Evolutionary conservation across 2,888 invertebrate species (phyloP).

Genomic region (Mycalesis mineus): DNA sequence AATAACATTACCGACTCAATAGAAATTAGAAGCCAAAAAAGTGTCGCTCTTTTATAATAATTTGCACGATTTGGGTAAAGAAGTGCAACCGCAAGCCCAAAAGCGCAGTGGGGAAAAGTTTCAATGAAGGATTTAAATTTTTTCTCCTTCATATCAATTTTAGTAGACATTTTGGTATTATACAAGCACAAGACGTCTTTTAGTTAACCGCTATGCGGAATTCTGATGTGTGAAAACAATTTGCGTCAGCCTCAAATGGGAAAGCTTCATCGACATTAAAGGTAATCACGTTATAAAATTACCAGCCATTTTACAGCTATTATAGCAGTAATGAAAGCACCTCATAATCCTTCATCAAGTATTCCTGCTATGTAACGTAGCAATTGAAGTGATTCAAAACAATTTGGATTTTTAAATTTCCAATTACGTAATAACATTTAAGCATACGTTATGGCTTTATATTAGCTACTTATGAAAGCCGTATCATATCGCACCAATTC

Average conservation of each 20-base stretch:
- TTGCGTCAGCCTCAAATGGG: constrained; percentile 29
- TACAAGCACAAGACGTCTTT: constrained; percentile 20
- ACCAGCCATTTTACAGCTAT: constrained; percentile 33
- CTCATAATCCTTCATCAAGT: constrained; percentile 25
- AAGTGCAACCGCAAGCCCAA: constrained; percentile 47
- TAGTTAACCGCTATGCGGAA: constrained; percentile 10
- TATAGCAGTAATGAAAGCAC: constrained; percentile 30
- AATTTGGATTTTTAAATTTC: constrained; percentile 2
- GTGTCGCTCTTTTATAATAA: constrained; percentile 32
- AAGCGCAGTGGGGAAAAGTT: constrained; percentile 51
- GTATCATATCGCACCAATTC: constrained; percentile 9
- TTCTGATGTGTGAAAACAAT: constrained; percentile 27
- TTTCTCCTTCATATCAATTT: constrained; percentile 16
- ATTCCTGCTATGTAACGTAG: constrained; percentile 19
- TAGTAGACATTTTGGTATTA: constrained; percentile 22
- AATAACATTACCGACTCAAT: constrained; percentile 43
- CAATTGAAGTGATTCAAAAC: constrained; percentile 13
- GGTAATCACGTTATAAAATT: constrained; percentile 36
- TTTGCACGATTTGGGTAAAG: constrained; percentile 53
- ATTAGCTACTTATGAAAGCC: not conserved
- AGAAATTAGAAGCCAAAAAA: constrained; percentile 34
- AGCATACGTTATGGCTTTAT: not conserved
- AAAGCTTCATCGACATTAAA: constrained; percentile 34
- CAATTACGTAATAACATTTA: not conserved
- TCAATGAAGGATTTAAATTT: constrained; percentile 52